A percentile compares a stretch with the other conserved stretches of the same genome.
phyloP scores from a whole-genome alignment of 2,113 vertebrate genomes.

The Psilopogon haemacephalus region DNA sequence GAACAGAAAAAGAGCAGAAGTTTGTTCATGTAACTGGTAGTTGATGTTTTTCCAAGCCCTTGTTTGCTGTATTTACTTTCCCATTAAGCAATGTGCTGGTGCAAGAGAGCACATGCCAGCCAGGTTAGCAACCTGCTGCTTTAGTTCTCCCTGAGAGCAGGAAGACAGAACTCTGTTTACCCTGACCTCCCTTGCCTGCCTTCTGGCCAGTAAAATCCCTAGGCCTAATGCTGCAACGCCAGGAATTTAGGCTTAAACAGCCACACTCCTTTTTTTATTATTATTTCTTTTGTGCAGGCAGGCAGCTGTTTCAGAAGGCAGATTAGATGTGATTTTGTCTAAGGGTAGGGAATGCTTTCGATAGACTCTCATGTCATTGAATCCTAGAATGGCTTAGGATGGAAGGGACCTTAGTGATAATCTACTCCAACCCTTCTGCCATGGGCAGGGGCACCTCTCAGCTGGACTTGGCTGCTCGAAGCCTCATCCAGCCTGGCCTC shows the following conservation, averaged over 20 bases:
- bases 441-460: no score
- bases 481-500: no score
- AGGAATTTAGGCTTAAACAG: background rate
- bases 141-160: background rate
- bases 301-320: background rate
- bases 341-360: background rate
- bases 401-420: no score
- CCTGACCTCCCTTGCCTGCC: background rate
- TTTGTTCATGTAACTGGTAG: background rate
- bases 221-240: background rate
- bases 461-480: no score
- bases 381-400: no score
- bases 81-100: background rate
- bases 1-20: background rate
- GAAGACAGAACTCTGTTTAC: background rate
- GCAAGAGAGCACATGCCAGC: background rate
- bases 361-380: background rate
- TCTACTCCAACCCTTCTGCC: no score
- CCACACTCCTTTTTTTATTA: no score
- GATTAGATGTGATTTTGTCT: background rate
- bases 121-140: rapidly evolving
- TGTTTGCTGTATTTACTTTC: background rate
- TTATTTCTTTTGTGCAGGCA: background rate
- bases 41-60: background rate
- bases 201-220: background rate